These are phyloP conservation scores for Amiota communis DNA, from an alignment of 2,888 invertebrate species.

Conservation along the genomic window DNA sequence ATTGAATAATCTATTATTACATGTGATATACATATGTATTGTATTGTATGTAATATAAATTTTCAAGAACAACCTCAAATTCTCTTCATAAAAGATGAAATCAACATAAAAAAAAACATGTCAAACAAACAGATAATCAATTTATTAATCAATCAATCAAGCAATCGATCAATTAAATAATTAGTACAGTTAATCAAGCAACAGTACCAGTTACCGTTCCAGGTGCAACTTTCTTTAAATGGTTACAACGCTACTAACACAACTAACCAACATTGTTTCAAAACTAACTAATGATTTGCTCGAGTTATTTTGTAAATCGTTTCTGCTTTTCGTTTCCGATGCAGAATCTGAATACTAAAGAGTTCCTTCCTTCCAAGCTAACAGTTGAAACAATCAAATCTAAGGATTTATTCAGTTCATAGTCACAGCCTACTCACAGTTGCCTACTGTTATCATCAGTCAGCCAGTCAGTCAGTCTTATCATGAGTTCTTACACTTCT, in stretches of 20 bases:
- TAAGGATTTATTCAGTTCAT: too few species aligned
- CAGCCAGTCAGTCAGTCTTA: too few species aligned
- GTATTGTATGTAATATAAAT: too few species aligned
- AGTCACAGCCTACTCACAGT: too few species aligned
- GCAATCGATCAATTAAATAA: slow-evolving; percentile 13
- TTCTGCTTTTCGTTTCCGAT: not conserved
- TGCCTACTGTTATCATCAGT: too few species aligned
- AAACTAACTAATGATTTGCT: slow-evolving; percentile 6
- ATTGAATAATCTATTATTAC: slow-evolving; percentile 1
- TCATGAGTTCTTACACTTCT: too few species aligned
- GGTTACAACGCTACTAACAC: not conserved
- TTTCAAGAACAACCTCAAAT: not conserved
- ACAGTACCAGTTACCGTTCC: not conserved
- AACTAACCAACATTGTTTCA: slow-evolving; percentile 4
- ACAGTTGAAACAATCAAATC: too few species aligned
- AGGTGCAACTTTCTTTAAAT: slow-evolving; percentile 27
- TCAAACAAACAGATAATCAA: slow-evolving; percentile 33
- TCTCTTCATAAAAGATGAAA: slow-evolving; percentile 2
- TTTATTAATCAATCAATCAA: slow-evolving; percentile 10
- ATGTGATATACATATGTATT: too few species aligned
- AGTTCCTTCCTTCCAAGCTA: not conserved
- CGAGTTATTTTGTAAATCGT: slow-evolving; percentile 11
- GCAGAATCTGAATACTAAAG: not conserved
- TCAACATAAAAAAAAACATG: slow-evolving; percentile 43
- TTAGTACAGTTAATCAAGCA: slow-evolving; percentile 4